Percentiles rank a stretch among this genome's conserved stretches.
Conservation (phyloP, 35 echinoderm and acorn worm genomes). For the Heliocidaris tuberculata region DNA sequence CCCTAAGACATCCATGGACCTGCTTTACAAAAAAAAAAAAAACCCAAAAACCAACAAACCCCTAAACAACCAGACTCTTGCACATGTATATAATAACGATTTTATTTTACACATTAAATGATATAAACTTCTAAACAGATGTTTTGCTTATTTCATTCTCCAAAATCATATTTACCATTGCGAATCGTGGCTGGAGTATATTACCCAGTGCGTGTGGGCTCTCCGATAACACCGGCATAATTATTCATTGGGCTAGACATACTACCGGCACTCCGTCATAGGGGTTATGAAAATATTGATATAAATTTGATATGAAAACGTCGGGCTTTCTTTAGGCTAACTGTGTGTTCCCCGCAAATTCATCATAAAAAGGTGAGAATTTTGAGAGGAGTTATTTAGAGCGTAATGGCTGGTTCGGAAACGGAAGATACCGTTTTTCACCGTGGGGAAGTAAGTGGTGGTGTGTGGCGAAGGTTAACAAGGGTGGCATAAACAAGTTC, state of each 20-base stretch:
- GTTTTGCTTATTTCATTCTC: neutral
- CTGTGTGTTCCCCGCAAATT: neutral
- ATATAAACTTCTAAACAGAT: neutral
- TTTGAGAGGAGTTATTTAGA: neutral
- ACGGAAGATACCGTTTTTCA: conserved; percentile 14
- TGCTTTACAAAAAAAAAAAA: no score
- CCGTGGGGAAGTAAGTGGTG: conserved; percentile 9
- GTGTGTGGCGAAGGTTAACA: conserved; percentile 11
- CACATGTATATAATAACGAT: no score
- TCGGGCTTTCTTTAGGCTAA: conserved; percentile 18
- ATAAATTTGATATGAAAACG: conserved; percentile 47
- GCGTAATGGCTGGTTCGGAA: conserved; percentile 7
- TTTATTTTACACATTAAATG: no score
- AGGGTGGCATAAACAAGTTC: conserved; percentile 16
- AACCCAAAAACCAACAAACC: no score
- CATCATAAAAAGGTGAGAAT: neutral
- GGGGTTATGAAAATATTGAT: conserved; percentile 50
- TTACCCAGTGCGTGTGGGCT: neutral
- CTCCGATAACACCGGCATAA: neutral
- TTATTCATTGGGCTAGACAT: neutral
- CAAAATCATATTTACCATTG: neutral
- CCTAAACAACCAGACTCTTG: no score
- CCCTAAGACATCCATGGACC: no score
- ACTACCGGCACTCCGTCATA: neutral
- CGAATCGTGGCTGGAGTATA: neutral